Conservation (phyloP, 2,888 invertebrate species). For the Perizoma flavofasciatum region DNA sequence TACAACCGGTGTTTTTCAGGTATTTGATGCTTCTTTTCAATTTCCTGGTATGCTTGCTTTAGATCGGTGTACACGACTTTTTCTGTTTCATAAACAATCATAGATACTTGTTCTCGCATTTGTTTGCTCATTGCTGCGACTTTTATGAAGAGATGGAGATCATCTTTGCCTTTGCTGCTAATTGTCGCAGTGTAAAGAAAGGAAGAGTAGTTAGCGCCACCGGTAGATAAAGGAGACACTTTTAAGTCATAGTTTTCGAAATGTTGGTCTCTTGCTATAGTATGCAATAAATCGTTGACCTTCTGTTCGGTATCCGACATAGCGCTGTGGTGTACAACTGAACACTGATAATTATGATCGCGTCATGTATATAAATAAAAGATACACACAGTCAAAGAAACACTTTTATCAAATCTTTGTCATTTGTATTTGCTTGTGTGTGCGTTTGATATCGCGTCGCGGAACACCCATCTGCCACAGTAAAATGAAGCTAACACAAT, state of each 20-base stretch:
- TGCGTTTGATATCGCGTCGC: too few relatives aligned
- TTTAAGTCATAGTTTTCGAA: conserved; percentile 32
- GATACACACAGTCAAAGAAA: too few relatives aligned
- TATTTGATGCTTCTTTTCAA: conserved; percentile 30
- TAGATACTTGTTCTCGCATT: conserved; percentile 5
- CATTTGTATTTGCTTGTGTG: too few relatives aligned
- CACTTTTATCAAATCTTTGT: too few relatives aligned
- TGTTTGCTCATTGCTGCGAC: conserved; percentile 9
- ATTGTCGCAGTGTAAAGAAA: conserved; percentile 9
- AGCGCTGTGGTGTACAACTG: background rate
- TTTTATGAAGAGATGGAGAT: conserved; percentile 17
- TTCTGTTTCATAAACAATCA: conserved; percentile 4
- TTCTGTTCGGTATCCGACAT: background rate
- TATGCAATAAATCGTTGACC: conserved; percentile 15
- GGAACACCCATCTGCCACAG: too few relatives aligned
- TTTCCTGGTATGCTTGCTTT: conserved; percentile 17
- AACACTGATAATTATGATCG: too few relatives aligned
- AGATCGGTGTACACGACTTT: conserved; percentile 27
- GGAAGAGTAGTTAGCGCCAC: conserved; percentile 20
- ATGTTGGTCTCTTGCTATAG: conserved; percentile 40
- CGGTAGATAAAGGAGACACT: conserved; percentile 9
- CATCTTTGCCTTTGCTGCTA: conserved; percentile 6
- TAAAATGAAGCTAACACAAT: too few relatives aligned
- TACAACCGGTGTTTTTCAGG: conserved; percentile 38
- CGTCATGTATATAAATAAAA: too few relatives aligned